A percentile compares a stretch with the other conserved stretches of the same genome.
Evolutionary conservation across 2,888 invertebrate species (phyloP).

Genomic region (Hemistola chrysoprasaria): DNA sequence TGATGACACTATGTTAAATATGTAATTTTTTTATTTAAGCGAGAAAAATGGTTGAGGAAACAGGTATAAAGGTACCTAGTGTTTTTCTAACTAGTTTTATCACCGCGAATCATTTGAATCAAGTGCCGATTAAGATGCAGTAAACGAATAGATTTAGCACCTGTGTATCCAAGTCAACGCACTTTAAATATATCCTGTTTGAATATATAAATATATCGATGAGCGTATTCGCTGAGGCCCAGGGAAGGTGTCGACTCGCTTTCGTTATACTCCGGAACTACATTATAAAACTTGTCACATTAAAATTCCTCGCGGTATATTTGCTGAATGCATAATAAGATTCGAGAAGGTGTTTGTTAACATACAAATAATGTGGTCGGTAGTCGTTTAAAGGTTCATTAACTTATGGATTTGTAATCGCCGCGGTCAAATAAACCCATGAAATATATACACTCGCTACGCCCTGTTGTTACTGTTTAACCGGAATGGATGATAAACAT

Average conservation of each 20-base stretch:
- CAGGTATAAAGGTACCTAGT: constrained; percentile 6
- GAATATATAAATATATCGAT: constrained; percentile 51
- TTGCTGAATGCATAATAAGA: constrained; percentile 9
- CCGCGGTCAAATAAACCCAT: no score
- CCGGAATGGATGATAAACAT: no score
- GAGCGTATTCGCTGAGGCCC: constrained; percentile 40
- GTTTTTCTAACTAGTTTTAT: constrained; percentile 23
- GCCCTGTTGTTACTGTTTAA: no score
- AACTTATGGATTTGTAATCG: no score
- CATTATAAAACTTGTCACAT: constrained; percentile 23
- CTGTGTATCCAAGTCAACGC: constrained; percentile 52
- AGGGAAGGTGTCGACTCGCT: constrained; percentile 29
- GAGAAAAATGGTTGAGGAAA: constrained; percentile 7
- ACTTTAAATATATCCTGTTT: constrained; percentile 56
- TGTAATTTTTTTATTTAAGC: neutral
- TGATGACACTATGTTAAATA: no score
- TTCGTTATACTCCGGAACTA: constrained; percentile 26
- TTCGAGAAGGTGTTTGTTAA: neutral
- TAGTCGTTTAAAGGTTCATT: neutral
- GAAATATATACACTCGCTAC: no score
- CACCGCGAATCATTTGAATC: constrained; percentile 30
- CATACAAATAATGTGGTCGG: no score
- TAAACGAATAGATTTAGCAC: constrained; percentile 41
- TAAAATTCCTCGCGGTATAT: constrained; percentile 18
- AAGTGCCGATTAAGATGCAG: constrained; percentile 28